phyloP scores from a whole-genome alignment of 1,140 invertebrate species.

The Colletes latitarsis region DNA sequence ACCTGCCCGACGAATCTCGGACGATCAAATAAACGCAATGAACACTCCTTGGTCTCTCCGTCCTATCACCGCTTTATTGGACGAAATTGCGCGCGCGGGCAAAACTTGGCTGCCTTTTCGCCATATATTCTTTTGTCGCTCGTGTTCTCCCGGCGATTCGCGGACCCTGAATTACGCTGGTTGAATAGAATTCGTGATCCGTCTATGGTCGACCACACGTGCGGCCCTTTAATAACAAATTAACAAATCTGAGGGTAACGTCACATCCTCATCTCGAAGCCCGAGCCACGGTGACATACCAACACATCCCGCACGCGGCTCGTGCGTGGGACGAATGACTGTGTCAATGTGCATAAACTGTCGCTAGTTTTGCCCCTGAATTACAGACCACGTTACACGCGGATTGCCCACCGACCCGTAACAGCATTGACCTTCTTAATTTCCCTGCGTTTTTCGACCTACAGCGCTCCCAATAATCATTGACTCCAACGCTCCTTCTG shows the following conservation, averaged over 20 bases:
- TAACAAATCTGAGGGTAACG: constrained; percentile 67
- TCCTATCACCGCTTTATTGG: constrained; percentile 24
- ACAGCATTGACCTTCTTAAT: constrained; percentile 71
- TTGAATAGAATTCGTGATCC: constrained; percentile 15
- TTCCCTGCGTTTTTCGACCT: constrained; percentile 48
- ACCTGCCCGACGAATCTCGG: constrained; percentile 12
- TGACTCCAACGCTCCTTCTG: too few species aligned
- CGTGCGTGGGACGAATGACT: constrained; percentile 49
- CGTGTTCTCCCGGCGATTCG: background rate
- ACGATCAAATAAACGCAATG: constrained; percentile 27
- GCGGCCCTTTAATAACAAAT: constrained; percentile 64
- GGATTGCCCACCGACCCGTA: constrained; percentile 18
- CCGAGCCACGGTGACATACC: background rate
- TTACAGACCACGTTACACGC: constrained; percentile 26
- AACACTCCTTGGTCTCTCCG: background rate
- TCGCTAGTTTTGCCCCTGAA: constrained; percentile 56
- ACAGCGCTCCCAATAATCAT: too few species aligned
- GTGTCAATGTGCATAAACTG: background rate
- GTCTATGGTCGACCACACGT: background rate
- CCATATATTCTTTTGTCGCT: constrained; percentile 24
- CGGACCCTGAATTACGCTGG: background rate
- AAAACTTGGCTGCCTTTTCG: constrained; percentile 34
- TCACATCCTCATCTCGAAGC: constrained; percentile 70
- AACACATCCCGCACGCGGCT: background rate
- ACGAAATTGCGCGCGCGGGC: constrained; percentile 24